phyloP scores from a whole-genome alignment of 2,888 invertebrate species.

The Andrena bucephala region DNA sequence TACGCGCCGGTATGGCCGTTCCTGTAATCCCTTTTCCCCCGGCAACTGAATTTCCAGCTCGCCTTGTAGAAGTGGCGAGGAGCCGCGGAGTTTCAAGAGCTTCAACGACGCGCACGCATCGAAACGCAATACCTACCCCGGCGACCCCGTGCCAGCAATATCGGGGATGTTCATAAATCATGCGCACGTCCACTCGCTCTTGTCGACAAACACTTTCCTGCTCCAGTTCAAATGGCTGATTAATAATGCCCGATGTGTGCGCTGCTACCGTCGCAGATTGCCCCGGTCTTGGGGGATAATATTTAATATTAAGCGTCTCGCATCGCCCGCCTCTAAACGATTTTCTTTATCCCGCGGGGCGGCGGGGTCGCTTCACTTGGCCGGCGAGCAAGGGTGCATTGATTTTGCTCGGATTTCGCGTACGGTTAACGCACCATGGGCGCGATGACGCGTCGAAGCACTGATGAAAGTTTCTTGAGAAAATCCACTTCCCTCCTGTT shows the following conservation, averaged over 20 bases:
- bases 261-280: constrained; percentile 33
- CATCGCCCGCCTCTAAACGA: background rate
- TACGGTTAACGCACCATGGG: too few species aligned
- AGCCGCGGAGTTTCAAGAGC: background rate
- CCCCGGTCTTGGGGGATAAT: constrained; percentile 28
- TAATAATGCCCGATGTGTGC: constrained; percentile 58
- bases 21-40: background rate
- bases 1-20: constrained; percentile 58
- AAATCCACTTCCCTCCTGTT: too few species aligned
- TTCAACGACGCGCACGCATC: constrained; percentile 22
- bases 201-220: constrained; percentile 50
- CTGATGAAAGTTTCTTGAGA: too few species aligned
- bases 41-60: constrained; percentile 57
- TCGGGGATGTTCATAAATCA: constrained; percentile 60
- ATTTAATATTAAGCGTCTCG: background rate
- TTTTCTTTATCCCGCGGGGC: constrained; percentile 2
- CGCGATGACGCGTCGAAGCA: too few species aligned
- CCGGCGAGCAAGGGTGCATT: background rate
- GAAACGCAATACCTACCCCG: constrained; percentile 1
- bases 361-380: background rate
- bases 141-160: constrained; percentile 16
- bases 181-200: constrained; percentile 43
- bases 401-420: too few species aligned
- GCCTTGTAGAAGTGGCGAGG: too few species aligned
- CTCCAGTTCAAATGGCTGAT: constrained; percentile 44